Base-by-base conservation (phyloP, 2,113 vertebrate genomes). In the Percina caprodes region DNA sequence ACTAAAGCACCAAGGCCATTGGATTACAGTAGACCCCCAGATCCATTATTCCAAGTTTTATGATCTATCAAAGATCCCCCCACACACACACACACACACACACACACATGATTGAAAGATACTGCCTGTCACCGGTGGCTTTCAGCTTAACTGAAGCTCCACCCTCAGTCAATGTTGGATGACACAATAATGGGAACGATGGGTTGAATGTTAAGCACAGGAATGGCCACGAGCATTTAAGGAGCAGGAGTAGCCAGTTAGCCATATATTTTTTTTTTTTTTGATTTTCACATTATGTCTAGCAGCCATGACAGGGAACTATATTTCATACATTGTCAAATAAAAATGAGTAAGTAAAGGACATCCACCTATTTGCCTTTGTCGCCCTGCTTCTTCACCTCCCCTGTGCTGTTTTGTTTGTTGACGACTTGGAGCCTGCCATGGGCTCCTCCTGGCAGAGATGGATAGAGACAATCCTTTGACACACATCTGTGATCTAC, bases 401-500 rank as follows among this genome's bases (percentile, higher is more conserved):
- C 24, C 65, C 54, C 67, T 14, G 46, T 42, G 24, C 39, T 42
- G 39, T 42, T 19, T 19, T 76, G 80, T 78, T 82, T 87, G 82
- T 84, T 66, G 86, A 79, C 30, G 13, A 68, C 49, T 73, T 62
- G 51, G 60, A 59, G 65, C 51, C 69, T 35, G 67, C 42, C 10
- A 46, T 21, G 42, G 56, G 51, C 73, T 77, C 63, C 74, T 75
- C 84, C 79, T 63, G 62, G 77, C 48, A 16, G 76, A 76, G 73
- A 84, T 33, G 78, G 56, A 85, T 76, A 86, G 87, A 86, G 87
- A 88, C 86, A 86, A 91, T 89, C 85, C 85, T 87, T 66, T 86
- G 91, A 92, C 91, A 92, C 84, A 91, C 91, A 91, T 92, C 82
- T 91, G 79, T 89, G 92, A 90, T 91, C 89, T 92, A 89, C 91